Conservation (phyloP, 2,888 invertebrate species). For the Caenorhabditis drosophilae region DNA sequence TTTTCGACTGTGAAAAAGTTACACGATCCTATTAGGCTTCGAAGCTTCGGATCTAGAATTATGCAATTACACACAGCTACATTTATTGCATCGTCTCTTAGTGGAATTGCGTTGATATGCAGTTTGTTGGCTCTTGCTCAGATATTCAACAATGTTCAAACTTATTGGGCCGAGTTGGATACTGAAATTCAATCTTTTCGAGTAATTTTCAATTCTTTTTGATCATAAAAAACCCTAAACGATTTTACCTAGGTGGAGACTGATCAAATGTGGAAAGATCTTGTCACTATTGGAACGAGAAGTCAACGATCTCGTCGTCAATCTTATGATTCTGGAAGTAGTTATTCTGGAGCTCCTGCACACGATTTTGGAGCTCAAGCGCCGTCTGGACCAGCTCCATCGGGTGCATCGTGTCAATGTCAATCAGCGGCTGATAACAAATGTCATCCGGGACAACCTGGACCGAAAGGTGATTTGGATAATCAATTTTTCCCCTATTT, state of each 20-base stretch:
- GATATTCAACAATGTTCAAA: constrained; percentile 50
- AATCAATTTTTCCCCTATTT: neutral
- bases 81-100: constrained; percentile 46
- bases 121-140: constrained; percentile 47
- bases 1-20: no score
- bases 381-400: constrained; percentile 46
- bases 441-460: constrained; percentile 61
- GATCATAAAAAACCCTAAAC: neutral
- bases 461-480: constrained; percentile 57
- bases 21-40: no score
- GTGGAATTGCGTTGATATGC: constrained; percentile 48
- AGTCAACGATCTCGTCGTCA: constrained; percentile 36
- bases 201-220: constrained; percentile 13
- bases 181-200: constrained; percentile 43
- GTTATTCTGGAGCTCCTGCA: constrained; percentile 32
- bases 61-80: constrained; percentile 57
- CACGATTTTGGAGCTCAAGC: constrained; percentile 47
- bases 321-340: constrained; percentile 29
- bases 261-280: constrained; percentile 64
- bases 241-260: constrained; percentile 45
- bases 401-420: constrained; percentile 41
- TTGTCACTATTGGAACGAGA: constrained; percentile 48
- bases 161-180: constrained; percentile 52
- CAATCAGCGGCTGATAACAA: constrained; percentile 56
- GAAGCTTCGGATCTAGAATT: no score